phyloP scores from a whole-genome alignment of 2,888 invertebrate genomes.

The Heliconius ismenius region DNA sequence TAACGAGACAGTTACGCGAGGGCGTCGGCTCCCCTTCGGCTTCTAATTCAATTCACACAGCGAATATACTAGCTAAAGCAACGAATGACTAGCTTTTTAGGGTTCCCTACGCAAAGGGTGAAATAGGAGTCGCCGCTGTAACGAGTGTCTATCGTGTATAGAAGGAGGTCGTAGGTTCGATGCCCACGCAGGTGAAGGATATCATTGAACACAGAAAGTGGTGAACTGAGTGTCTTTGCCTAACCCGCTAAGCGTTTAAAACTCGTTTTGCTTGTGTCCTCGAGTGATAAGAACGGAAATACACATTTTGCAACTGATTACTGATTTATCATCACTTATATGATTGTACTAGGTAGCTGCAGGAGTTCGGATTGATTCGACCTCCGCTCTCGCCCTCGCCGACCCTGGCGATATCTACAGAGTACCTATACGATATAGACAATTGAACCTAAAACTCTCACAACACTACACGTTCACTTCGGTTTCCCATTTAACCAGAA shows the following conservation, averaged over 20 bases:
- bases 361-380: conserved; percentile 53
- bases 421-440: background rate
- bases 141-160: background rate
- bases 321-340: background rate
- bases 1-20: conserved; percentile 3
- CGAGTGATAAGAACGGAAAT: background rate
- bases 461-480: conserved; percentile 3
- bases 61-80: background rate
- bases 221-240: background rate
- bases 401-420: conserved; percentile 23
- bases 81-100: background rate
- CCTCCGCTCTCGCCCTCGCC: conserved; percentile 49
- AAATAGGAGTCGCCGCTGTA: background rate
- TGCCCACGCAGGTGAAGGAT: background rate
- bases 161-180: background rate
- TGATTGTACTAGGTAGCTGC: background rate
- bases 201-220: background rate
- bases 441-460: background rate
- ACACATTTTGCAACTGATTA: background rate
- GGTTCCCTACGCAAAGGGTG: background rate
- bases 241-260: background rate
- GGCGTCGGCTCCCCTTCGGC: conserved; percentile 24
- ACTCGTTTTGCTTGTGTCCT: background rate
- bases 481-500: background rate
- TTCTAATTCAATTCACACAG: conserved; percentile 27